Evolutionary conservation across 2,113 vertebrate species (phyloP), one percentile per base, ranked within the genome.

Genomic region (Larimichthys crocea): DNA sequence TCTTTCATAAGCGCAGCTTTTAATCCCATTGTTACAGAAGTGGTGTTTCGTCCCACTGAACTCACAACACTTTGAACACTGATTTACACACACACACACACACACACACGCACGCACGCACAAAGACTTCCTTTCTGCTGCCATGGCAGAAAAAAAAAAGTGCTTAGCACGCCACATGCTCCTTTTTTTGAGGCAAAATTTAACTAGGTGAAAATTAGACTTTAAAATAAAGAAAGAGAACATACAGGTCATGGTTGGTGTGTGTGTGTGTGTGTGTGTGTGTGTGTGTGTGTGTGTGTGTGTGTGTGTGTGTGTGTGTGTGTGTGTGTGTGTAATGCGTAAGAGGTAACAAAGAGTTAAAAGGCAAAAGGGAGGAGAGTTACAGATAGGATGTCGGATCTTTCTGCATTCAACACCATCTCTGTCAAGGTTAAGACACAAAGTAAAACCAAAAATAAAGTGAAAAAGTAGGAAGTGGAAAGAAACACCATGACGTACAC

Each of bases 41-140:
- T 77, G 86, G 82, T 72, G 88, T 90, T 92, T 91, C 89, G 91
- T 91, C 91, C 88, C 44, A 68, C 90, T 87, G 88, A 95, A 94
- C 86, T 78, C 85, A 65, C 70, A 74, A 89, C 89, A 91, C 90
- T 91, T 92, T 92, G 85, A 91, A 92, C 85, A 49, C 85, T 82
- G 85, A 89, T 86, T 89, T 83, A 84, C 89, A 91, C 87, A 83
- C 85, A 84, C 82, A 82, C 40, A 69, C 5, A 79, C 55, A 64
- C 69, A 82, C 76, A 73, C 63, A 76, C 64, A 53, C 35, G 61
- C 59, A 69, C 35, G 68, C 59, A 69, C 44, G 77, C 63, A 70
- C 55, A 52, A 70, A 82, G 68, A 78, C 63, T 75, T 65, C 56
- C 64, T 76, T 92, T 93, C 79, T 94, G 94, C 93, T 93, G 91